Evolutionary conservation across 2,888 invertebrate genomes (phyloP).

Genomic region (Rhingia rostrata): DNA sequence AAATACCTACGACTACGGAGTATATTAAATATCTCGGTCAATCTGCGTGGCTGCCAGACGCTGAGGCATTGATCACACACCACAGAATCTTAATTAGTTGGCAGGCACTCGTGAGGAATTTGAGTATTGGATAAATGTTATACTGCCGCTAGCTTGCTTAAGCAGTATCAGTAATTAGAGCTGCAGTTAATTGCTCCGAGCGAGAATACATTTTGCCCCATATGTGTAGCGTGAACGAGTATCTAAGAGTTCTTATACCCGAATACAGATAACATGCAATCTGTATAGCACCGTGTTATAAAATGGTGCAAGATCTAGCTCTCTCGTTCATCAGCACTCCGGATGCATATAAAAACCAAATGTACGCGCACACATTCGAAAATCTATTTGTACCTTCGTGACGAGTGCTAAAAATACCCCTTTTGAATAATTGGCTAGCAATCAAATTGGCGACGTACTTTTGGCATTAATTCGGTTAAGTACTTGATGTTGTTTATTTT

Average conservation of each 20-base stretch:
- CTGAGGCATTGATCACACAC: conserved; percentile 51
- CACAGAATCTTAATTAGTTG: conserved; percentile 64
- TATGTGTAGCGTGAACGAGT: conserved; percentile 12
- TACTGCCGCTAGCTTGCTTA: background rate
- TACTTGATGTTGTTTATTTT: conserved; percentile 56
- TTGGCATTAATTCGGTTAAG: conserved; percentile 66
- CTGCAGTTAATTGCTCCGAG: conserved; percentile 66
- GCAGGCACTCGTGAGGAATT: conserved; percentile 49
- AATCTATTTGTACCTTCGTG: conserved; percentile 52
- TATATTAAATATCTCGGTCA: conserved; percentile 48
- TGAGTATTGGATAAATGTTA: conserved; percentile 19
- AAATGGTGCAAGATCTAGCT: conserved; percentile 20
- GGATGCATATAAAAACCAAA: background rate
- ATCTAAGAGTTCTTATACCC: conserved; percentile 20
- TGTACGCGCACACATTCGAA: background rate
- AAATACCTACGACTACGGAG: conserved; percentile 20
- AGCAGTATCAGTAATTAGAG: conserved; percentile 60
- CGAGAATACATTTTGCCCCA: conserved; percentile 28
- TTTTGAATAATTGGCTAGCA: conserved; percentile 75
- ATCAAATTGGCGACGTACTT: conserved; percentile 75
- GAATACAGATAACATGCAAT: conserved; percentile 28
- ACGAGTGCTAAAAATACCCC: conserved; percentile 52
- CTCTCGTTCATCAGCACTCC: background rate
- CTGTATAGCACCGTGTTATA: background rate
- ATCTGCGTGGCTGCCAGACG: conserved; percentile 56